Percentiles rank a stretch among this genome's conserved stretches.
Conservation (phyloP, 2,797 vertebrate genomes). For the Semaprochilodus insignis region DNA sequence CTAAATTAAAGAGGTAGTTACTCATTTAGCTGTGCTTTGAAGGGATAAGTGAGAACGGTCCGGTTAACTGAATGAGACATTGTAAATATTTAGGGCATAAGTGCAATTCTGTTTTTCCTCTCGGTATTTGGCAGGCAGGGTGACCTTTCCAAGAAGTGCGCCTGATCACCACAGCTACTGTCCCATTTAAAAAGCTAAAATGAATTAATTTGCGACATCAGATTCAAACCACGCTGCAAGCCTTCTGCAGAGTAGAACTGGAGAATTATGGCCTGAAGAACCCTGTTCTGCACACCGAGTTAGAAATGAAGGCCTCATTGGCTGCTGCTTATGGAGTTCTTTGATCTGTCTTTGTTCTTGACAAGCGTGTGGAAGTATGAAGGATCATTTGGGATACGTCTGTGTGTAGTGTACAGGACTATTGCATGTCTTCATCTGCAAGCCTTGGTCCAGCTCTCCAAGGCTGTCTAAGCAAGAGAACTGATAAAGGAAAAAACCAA, state of each 20-base stretch:
- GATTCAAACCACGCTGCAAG: constrained; percentile 25
- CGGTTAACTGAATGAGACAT: constrained; percentile 48
- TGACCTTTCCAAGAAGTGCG: background rate
- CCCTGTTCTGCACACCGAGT: constrained; percentile 15
- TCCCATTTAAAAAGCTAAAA: constrained; percentile 28
- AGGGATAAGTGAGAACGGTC: constrained; percentile 46
- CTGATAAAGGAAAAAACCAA: background rate
- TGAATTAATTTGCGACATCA: constrained; percentile 17
- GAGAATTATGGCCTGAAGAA: constrained; percentile 27
- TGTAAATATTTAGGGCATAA: constrained; percentile 71
- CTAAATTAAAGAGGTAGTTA: constrained; percentile 24
- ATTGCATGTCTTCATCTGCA: constrained; percentile 18
- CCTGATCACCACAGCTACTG: constrained; percentile 9
- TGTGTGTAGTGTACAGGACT: background rate
- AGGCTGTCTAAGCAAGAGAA: background rate
- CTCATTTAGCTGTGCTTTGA: constrained; percentile 46
- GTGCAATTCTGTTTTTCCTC: constrained; percentile 73
- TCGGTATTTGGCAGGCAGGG: background rate
- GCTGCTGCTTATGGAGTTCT: constrained; percentile 35
- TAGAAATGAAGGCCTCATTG: constrained; percentile 14
- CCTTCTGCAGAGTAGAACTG: constrained; percentile 13
- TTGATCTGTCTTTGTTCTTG: constrained; percentile 7
- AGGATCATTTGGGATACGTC: constrained; percentile 25
- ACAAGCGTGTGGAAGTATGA: constrained; percentile 20
- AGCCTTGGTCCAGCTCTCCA: constrained; percentile 11